Evolutionary conservation across 2,797 vertebrate genomes (phyloP), one percentile per base, ranked within the genome.

Genomic region (Todus mexicanus): DNA sequence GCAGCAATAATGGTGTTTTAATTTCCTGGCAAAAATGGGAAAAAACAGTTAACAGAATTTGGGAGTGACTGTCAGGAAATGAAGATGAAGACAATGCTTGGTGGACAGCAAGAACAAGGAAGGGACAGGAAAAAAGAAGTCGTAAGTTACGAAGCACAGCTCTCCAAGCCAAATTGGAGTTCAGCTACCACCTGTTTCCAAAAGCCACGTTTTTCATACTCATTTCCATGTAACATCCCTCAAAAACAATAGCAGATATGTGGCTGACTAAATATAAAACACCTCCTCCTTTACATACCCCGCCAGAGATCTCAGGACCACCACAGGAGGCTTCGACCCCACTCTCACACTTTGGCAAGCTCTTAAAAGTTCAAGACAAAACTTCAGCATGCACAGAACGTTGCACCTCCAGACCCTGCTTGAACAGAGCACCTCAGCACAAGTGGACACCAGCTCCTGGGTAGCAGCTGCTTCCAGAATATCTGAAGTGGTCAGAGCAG

Each of bases 161-260:
- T 84, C 57, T 82, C 48, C n/a, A 68, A 68, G 72, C 35, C 61
- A 89, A 94, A 87, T 0, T 2, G 61, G 25, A 95, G 82, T 84
- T 95, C 91, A 92, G 50, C 47, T 57, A 74, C 35, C 53, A 93
- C 65, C 57, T 31, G 57, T 51, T 94, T 92, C 81, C 91, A 94
- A 80, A 90, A 77, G 75, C 23, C 18, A 26, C 4, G 1, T n/a
- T 74, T n/a, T 69, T 80, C 75, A 68, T 50, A 51, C 21, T 83
- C 61, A 53, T 50, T 45, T 78, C 86, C 3, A 1, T 3, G n/a
- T 17, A 48, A 51, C 31, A 87, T 13, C 26, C 26, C 53, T 71
- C 65, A 57, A 64, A n/a, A 89, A 82, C 47, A 82, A 29, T 0
- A 5, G 88, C 57, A 79, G 29, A 75, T 18, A 51, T 40, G 40